Percentiles rank a stretch among this genome's conserved stretches.
Conservation (phyloP, 2,113 vertebrate species). For the Centropristis striata region DNA sequence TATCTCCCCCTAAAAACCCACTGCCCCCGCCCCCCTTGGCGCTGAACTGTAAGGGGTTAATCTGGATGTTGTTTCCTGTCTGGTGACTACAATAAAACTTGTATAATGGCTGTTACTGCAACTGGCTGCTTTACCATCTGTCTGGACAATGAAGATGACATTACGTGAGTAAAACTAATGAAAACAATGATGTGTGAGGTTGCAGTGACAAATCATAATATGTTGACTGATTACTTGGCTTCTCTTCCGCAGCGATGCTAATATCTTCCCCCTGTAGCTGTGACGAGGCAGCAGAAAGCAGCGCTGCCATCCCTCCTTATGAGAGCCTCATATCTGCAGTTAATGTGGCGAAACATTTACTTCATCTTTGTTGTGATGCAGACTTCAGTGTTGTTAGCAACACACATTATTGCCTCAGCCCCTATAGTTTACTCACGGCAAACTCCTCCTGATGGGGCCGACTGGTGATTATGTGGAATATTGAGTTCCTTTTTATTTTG, state of each 20-base stretch:
- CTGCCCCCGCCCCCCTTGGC: too few relatives aligned
- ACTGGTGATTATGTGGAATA: background rate
- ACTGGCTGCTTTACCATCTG: constrained; percentile 57
- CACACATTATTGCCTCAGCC: constrained; percentile 9
- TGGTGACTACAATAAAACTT: constrained; percentile 46
- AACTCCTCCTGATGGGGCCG: constrained; percentile 8
- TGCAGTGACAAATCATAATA: constrained; percentile 50
- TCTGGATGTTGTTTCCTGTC: background rate
- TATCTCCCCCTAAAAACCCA: too few relatives aligned
- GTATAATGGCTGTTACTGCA: constrained; percentile 30
- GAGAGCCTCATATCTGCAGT: constrained; percentile 51
- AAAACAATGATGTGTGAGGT: constrained; percentile 65
- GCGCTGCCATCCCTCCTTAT: constrained; percentile 28
- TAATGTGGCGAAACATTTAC: constrained; percentile 66
- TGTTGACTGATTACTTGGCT: constrained; percentile 59
- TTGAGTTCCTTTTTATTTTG: background rate
- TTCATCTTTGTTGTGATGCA: constrained; percentile 46
- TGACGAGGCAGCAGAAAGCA: constrained; percentile 51
- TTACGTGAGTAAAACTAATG: constrained; percentile 58
- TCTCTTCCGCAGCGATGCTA: constrained; percentile 52
- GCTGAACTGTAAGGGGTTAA: too few relatives aligned
- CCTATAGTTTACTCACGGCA: constrained; percentile 9
- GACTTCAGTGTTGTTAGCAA: constrained; percentile 32
- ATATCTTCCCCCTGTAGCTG: constrained; percentile 43
- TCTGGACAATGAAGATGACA: constrained; percentile 43